phyloP scores from a whole-genome alignment of 1,140 invertebrate genomes.

The Trichonephila clavipes region DNA sequence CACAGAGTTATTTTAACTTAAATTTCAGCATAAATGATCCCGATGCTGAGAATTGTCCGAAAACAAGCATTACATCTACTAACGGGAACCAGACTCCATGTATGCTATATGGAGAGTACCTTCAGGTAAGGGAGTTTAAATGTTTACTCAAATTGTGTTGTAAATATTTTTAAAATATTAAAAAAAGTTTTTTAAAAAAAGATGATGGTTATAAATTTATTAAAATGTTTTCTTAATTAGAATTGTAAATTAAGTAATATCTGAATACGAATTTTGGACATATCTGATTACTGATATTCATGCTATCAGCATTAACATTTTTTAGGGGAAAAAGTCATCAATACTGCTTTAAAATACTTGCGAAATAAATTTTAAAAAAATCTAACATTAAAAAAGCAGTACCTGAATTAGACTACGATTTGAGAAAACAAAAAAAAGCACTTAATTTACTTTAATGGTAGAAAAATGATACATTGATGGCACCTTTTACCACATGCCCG shows the following conservation, averaged over 20 bases:
- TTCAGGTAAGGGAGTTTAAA: conserved; percentile 82
- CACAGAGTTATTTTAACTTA: not conserved
- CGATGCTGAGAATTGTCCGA: not conserved
- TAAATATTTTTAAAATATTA: not conserved
- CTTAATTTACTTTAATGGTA: too few species aligned
- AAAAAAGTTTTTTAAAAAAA: not conserved
- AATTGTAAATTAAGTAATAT: not conserved
- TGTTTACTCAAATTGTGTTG: not conserved
- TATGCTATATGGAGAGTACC: conserved; percentile 92
- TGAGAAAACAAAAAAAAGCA: too few species aligned
- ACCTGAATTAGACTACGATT: too few species aligned
- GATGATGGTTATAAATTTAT: not conserved
- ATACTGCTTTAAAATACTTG: too few species aligned
- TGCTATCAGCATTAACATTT: not conserved
- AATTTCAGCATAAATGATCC: not conserved
- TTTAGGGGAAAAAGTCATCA: too few species aligned
- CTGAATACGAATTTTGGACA: not conserved
- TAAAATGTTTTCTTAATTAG: not conserved
- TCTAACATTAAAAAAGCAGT: too few species aligned
- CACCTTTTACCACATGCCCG: too few species aligned
- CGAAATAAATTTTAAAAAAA: too few species aligned
- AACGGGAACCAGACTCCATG: conserved; percentile 78
- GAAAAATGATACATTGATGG: too few species aligned
- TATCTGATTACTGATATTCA: not conserved
- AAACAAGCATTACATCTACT: not conserved